A percentile compares a stretch with the other conserved stretches of the same genome.
phyloP scores from a whole-genome alignment of 2,113 vertebrate genomes.

The Drymodes brunneopygia region DNA sequence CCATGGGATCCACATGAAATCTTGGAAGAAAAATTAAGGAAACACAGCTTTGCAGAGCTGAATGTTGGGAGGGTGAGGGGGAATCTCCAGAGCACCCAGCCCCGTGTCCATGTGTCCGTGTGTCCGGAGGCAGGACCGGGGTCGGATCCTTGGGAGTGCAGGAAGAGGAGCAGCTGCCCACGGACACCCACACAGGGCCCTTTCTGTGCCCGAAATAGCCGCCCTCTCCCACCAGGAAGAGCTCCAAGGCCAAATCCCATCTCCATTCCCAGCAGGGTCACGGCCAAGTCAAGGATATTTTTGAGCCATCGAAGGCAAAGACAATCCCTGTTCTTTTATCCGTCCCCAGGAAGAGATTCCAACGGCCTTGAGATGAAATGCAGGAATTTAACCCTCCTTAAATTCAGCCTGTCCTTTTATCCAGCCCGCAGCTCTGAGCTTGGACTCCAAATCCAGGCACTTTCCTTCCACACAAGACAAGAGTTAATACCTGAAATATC shows the following conservation, averaged over 20 bases:
- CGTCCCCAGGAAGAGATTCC: neutral
- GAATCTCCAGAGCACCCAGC: neutral
- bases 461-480: neutral
- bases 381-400: neutral
- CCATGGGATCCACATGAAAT: neutral
- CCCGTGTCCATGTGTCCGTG: rapidly evolving
- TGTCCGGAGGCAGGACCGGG: rapidly evolving
- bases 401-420: neutral
- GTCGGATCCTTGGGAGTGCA: neutral
- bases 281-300: neutral
- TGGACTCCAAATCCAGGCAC: neutral
- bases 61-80: neutral
- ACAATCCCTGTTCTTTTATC: neutral
- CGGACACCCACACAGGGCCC: neutral
- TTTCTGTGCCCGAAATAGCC: neutral
- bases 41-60: neutral
- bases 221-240: neutral
- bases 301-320: slow-evolving; percentile 5
- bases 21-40: neutral
- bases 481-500: neutral
- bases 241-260: neutral
- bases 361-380: neutral
- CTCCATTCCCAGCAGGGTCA: neutral
- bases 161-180: slow-evolving; percentile 31
- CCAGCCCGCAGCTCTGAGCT: neutral